Base-by-base conservation (phyloP, 2,113 vertebrate genomes). In the Corythoichthys intestinalis region DNA sequence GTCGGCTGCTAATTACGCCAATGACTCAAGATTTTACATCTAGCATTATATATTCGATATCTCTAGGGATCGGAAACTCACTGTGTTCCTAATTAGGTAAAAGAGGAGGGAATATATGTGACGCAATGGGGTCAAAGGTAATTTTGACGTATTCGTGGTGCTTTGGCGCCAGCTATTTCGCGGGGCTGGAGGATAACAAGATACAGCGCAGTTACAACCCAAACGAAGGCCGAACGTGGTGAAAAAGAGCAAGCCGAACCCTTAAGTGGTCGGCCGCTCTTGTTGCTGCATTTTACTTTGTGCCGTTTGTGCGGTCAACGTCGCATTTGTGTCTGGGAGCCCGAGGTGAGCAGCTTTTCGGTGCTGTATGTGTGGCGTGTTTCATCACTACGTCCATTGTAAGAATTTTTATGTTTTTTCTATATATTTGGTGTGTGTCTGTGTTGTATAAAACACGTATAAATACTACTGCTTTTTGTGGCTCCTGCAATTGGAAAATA, bases 101-200 rank as follows among this genome's bases (percentile, higher is more conserved):
- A 75, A 15, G 89, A 78, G 86, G 80, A 1, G 0, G 61, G 44
- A 7, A 57, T 1, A 11, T 0, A 0, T 1, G 53, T 86, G 82
- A 87, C 84, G 83, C 72, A 0, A 0, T 1, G 34, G 75, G 90
- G 91, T 93, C 88, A 92, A 72, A 93, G 91, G 89, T 91, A 72
- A 87, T 72, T 86, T 81, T 62, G 72, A 86, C 86, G 86, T 84
- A 77, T 53, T 69, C 75, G 82, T 83, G 69, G 64, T 85, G 65
- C 80, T 93, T 93, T 93, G 91, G 92, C 92, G 92, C 92, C 91
- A 92, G 90, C 76, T 70, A 83, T 88, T 92, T 92, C 90, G 91
- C 91, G 90, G 89, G 89, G 83, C 52, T 71, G 38, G 28, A 48
- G 52, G 10, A 66, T 49, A 13, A n/a, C 57, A 15, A n/a, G n/a